Evolutionary conservation across 2,888 invertebrate genomes (phyloP), one percentile per base, ranked within the genome.

Genomic region (Drosophila stalkeri): DNA sequence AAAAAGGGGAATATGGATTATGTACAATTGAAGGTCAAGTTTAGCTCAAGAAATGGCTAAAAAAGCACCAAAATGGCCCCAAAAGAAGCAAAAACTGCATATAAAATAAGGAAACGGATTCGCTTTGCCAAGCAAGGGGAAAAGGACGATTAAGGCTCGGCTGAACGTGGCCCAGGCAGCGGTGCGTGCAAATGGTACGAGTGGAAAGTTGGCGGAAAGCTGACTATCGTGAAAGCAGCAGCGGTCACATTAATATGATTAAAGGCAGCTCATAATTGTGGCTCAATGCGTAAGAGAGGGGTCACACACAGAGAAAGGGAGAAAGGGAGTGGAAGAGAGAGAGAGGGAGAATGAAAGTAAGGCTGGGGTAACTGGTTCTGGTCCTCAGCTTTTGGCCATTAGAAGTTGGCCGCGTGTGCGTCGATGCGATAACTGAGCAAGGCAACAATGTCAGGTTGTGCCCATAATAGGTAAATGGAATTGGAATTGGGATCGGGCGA

Each of bases 191-290:
- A 51, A 46, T 60, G 44, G 43, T 18, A n/a, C 44, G 47, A 39
- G 31, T 37, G 31, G 1, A 11, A 55, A 60, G 33, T 43, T 60
- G 41, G 39, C 18, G 27, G 23, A 46, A 57, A 57, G 57, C 57
- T 52, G 49, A 61, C 56, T 64, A 64, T 35, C 33, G 37, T 47
- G 27, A 59, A 46, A 52, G 37, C n/a, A 64, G 64, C 54, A 64
- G 71, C 75, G 66, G 71, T 54, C 64, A 63, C 75, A 73, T 84
- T 89, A 89, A 85, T 85, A 86, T 85, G 85, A 85, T 85, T 85
- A 89, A 88, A 85, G 86, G 79, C 79, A 79, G 84, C 86, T 83
- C 79, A 81, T 85, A 81, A 86, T 85, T 89, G 89, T 81, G 81
- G 81, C 76, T 64, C 80, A 82, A 82, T 81, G 67, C 64, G 55